These are phyloP conservation scores for Formica selysi DNA, from an alignment of 1,140 invertebrate species.

Conservation along the genomic window DNA sequence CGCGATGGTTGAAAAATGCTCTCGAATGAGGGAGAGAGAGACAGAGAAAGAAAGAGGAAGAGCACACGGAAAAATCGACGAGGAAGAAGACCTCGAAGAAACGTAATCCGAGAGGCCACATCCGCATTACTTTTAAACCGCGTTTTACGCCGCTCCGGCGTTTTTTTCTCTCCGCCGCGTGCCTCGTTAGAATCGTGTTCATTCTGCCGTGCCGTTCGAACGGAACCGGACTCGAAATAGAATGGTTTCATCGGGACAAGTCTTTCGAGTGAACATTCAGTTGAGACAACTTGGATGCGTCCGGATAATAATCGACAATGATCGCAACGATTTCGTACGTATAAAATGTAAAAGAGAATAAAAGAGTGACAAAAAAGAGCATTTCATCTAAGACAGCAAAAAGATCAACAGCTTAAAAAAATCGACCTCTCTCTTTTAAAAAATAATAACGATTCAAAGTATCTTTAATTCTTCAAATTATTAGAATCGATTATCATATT, in stretches of 20 bases:
- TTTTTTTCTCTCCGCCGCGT: constrained; percentile 32
- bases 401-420: too few species aligned
- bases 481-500: too few species aligned
- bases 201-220: constrained; percentile 51
- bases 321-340: neutral
- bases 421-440: too few species aligned
- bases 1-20: constrained; percentile 1
- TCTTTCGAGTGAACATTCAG: neutral
- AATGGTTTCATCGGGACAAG: constrained; percentile 43
- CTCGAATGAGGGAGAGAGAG: neutral
- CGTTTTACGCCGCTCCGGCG: constrained; percentile 23
- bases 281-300: neutral
- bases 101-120: constrained; percentile 72
- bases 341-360: too few species aligned
- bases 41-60: constrained; percentile 30
- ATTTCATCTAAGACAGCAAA: too few species aligned
- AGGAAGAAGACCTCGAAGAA: constrained; percentile 65
- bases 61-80: constrained; percentile 33
- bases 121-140: constrained; percentile 75
- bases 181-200: constrained; percentile 68
- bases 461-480: too few species aligned
- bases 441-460: too few species aligned
- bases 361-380: too few species aligned
- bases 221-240: constrained; percentile 59
- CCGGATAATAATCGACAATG: neutral